phyloP scores from a whole-genome alignment of 2,797 vertebrate genomes.

The Epinephelus malabaricus region DNA sequence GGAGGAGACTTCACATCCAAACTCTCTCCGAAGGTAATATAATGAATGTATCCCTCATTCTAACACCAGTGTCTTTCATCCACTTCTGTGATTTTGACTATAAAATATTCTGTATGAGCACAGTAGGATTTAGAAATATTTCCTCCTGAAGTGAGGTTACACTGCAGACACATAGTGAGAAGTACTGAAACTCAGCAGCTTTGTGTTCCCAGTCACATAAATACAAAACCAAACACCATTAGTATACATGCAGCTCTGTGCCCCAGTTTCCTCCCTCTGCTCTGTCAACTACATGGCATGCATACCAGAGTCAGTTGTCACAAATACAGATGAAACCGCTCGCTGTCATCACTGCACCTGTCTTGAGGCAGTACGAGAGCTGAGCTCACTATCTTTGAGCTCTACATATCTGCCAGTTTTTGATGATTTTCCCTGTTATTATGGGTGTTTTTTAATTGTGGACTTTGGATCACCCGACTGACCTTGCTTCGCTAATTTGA shows the following conservation, averaged over 20 bases:
- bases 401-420: constrained; percentile 19
- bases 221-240: constrained; percentile 55
- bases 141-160: constrained; percentile 18
- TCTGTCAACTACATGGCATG: constrained; percentile 52
- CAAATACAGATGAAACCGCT: constrained; percentile 58
- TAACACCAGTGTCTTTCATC: not conserved
- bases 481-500: constrained; percentile 16
- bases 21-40: constrained; percentile 89
- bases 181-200: constrained; percentile 13
- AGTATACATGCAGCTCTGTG: constrained; percentile 59
- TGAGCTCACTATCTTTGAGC: constrained; percentile 40
- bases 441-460: not conserved
- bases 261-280: constrained; percentile 63
- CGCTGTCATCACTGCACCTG: constrained; percentile 49
- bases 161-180: constrained; percentile 15
- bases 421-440: constrained; percentile 24
- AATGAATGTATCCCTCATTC: not conserved
- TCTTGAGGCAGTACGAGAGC: constrained; percentile 55
- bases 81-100: not conserved
- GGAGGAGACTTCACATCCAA: constrained; percentile 93
- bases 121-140: constrained; percentile 8
- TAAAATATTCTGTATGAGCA: not conserved
- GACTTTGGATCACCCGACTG: constrained; percentile 16
- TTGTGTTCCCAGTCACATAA: constrained; percentile 43
- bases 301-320: constrained; percentile 56